Percentiles rank a stretch among this genome's conserved stretches.
These are phyloP conservation scores for Trachelus troglodyta DNA, from an alignment of 2,888 invertebrate species.

Conservation along the genomic window DNA sequence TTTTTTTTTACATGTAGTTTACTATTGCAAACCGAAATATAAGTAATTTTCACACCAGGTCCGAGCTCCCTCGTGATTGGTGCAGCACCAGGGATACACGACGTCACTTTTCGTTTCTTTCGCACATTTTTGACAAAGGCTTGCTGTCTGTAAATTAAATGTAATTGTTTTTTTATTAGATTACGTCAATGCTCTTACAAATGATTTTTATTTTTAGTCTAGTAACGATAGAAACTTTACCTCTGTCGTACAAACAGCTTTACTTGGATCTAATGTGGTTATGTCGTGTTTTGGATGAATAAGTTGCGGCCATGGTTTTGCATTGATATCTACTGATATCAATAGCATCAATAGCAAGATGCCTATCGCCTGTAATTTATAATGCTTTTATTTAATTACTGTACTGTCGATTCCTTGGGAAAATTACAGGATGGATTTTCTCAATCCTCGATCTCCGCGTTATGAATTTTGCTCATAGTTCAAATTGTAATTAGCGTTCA, in stretches of 20 bases:
- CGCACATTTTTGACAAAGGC: neutral
- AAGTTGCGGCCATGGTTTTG: constrained; percentile 19
- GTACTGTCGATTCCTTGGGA: neutral
- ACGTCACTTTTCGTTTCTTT: constrained; percentile 1
- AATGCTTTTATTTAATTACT: neutral
- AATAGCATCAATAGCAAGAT: constrained; percentile 19
- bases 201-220: neutral
- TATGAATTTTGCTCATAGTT: neutral
- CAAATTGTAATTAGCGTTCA: neutral
- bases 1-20: neutral
- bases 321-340: constrained; percentile 5
- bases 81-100: constrained; percentile 34
- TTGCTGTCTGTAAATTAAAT: neutral
- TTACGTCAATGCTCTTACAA: neutral
- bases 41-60: constrained; percentile 34
- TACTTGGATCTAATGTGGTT: constrained; percentile 24
- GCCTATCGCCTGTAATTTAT: constrained; percentile 10
- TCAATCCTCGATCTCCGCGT: neutral
- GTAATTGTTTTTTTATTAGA: neutral
- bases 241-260: constrained; percentile 27
- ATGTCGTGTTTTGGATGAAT: constrained; percentile 21
- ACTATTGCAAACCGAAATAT: constrained; percentile 16
- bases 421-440: neutral
- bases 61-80: constrained; percentile 32
- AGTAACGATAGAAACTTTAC: constrained; percentile 15